phyloP scores from a whole-genome alignment of 2,797 vertebrate genomes.

The Tolypeutes matacus region DNA sequence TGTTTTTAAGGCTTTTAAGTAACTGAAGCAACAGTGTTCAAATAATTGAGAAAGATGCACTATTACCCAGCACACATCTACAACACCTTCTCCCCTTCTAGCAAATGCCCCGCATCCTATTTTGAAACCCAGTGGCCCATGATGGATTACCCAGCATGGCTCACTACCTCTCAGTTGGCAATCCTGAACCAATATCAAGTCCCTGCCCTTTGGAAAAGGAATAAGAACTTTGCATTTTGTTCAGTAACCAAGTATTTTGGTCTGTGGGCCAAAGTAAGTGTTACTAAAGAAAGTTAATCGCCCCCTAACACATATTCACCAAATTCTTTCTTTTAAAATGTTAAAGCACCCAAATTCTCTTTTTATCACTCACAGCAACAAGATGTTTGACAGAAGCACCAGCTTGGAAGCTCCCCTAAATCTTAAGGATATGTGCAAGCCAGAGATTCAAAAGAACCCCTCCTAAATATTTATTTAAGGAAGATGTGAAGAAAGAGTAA shows the following conservation, averaged over 20 bases:
- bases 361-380: conserved; percentile 54
- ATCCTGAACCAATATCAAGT: conserved; percentile 19
- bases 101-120: conserved; percentile 3
- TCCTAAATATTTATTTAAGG: background rate
- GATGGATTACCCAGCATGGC: background rate
- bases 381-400: conserved; percentile 35
- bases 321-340: conserved; percentile 60
- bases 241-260: conserved; percentile 22
- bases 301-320: conserved; percentile 17
- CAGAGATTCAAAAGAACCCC: background rate
- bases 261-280: background rate
- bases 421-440: background rate
- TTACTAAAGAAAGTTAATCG: conserved; percentile 54
- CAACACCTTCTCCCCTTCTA: background rate
- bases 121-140: conserved; percentile 10
- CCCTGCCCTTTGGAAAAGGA: conserved; percentile 50
- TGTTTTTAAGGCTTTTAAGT: conserved; percentile 12
- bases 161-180: conserved; percentile 45
- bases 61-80: background rate
- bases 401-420: conserved; percentile 70
- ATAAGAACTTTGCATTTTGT: conserved; percentile 24
- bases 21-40: background rate
- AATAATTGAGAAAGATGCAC: background rate
- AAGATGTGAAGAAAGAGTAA: background rate
- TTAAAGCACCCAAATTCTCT: conserved; percentile 53